Evolutionary conservation across 2,113 vertebrate genomes (phyloP).

Genomic region (Barbus barbus): DNA sequence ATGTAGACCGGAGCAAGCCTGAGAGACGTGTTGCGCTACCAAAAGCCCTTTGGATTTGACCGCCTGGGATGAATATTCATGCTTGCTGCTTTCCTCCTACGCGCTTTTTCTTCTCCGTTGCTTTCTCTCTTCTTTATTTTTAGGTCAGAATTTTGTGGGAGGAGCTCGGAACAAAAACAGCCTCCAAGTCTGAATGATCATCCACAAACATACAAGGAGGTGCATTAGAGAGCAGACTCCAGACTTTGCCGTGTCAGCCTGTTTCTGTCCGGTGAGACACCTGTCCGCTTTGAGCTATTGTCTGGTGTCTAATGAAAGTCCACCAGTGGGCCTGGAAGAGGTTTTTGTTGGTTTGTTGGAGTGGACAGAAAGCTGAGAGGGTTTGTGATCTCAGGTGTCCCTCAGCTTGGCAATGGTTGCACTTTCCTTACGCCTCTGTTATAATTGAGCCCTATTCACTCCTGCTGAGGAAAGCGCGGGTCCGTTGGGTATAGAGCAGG

Average conservation of each 20-base stretch:
- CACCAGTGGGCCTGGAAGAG: conserved; percentile 1
- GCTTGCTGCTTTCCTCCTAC: not conserved
- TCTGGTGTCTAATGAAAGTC: conserved; percentile 39
- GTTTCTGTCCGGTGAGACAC: conserved; percentile 24
- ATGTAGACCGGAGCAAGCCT: conserved; percentile 14
- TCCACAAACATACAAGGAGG: not conserved
- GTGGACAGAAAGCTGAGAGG: conserved; percentile 26
- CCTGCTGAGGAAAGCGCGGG: not conserved
- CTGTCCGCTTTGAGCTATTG: not conserved
- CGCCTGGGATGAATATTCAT: conserved; percentile 41
- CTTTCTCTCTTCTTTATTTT: conserved; percentile 14
- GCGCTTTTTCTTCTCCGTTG: not conserved
- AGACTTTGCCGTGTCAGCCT: conserved; percentile 31
- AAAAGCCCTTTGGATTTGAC: conserved; percentile 46
- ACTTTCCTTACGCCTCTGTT: not conserved
- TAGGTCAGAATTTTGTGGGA: not conserved
- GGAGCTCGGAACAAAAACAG: not conserved
- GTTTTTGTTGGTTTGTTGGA: conserved; percentile 29
- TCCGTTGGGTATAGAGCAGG: not conserved
- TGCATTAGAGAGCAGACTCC: conserved; percentile 26
- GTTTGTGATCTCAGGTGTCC: not conserved
- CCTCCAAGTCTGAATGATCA: conserved; percentile 11
- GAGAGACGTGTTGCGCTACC: conserved; percentile 28
- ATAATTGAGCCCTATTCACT: not conserved
- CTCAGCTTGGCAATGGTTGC: not conserved